Evolutionary conservation across 2,113 vertebrate species (phyloP), one percentile per base, ranked within the genome.

Genomic region (Girardinichthys multiradiatus): DNA sequence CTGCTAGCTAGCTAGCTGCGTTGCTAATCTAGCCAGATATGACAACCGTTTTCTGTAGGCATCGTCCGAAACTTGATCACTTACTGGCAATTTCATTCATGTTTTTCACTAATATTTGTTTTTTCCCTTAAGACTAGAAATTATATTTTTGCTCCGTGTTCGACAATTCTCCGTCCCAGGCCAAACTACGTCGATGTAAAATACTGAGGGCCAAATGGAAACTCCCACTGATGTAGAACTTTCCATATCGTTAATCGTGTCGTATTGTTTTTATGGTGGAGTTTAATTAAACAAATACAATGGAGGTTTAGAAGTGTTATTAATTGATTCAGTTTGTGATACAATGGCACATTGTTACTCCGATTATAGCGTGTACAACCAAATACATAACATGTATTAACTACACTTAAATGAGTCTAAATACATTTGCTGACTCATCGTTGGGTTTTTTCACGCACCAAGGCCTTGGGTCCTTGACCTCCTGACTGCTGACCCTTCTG

Each of bases 21-120:
- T 7, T 29, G 84, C 82, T 88, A 74, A 65, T 28, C 26, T 57
- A 76, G 76, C 79, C 14, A 62, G 27, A 63, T 74, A 64, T 83
- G 72, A 77, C 79, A 39, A 37, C 4, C 69, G 63, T 83, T 64
- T 60, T 17, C 68, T 35, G 64, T 39, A 86, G 91, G 91, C 89
- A 89, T 81, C 39, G 12, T 29, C 27, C 67, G 66, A 61, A 29
- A 62, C 3, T 35, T 35, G 35, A 5, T 71, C 39, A 15, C 0
- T n/a, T n/a, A 14, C 17, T 24, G 8, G 10, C 2, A 15, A 1
- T 58, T 59, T 70, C 14, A 57, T 27, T 15, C 5, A 31, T 45
- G 19, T 45, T 29, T 10, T 12, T 0, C 26, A 42, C 26, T 5
- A 1, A 64, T 35, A 54, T 48, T 67, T 9, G 2, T 0, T 37